Conservation (phyloP, 1,140 invertebrate genomes). For the Apocrypta bakeri region DNA sequence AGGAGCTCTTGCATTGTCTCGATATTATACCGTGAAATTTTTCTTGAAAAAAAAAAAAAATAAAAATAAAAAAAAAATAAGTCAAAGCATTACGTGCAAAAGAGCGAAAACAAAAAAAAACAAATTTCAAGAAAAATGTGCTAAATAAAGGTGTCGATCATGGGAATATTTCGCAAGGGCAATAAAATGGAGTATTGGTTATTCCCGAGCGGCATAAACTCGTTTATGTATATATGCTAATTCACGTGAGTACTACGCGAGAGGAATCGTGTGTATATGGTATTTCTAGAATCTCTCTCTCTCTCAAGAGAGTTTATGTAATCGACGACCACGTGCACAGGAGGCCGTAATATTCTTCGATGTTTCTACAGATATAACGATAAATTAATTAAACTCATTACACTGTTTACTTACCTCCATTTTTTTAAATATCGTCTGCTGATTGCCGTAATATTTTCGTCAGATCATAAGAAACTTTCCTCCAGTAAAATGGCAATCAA, state of each 20-base stretch:
- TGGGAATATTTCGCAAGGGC: neutral
- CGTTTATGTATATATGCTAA: neutral
- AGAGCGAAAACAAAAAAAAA: too few species aligned
- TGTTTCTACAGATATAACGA: neutral
- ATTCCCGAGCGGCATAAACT: neutral
- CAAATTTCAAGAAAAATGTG: too few species aligned
- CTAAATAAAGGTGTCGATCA: neutral
- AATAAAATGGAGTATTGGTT: neutral
- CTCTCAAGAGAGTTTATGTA: neutral
- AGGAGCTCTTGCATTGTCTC: neutral
- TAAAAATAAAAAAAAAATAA: neutral
- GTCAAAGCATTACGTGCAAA: neutral
- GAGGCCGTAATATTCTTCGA: neutral
- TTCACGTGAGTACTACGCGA: neutral
- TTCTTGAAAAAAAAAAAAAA: neutral
- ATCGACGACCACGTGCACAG: neutral
- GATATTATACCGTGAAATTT: neutral
- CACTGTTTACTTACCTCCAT: constrained; percentile 23
- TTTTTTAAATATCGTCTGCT: neutral
- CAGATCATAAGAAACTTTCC: neutral
- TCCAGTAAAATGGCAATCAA: neutral
- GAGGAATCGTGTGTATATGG: too few species aligned
- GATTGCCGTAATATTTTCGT: neutral
- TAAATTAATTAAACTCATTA: too few species aligned
- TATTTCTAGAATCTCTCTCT: neutral